Conservation (phyloP, 64 coral and sea anemone species). For the Dendrophyllia cribrosa region DNA sequence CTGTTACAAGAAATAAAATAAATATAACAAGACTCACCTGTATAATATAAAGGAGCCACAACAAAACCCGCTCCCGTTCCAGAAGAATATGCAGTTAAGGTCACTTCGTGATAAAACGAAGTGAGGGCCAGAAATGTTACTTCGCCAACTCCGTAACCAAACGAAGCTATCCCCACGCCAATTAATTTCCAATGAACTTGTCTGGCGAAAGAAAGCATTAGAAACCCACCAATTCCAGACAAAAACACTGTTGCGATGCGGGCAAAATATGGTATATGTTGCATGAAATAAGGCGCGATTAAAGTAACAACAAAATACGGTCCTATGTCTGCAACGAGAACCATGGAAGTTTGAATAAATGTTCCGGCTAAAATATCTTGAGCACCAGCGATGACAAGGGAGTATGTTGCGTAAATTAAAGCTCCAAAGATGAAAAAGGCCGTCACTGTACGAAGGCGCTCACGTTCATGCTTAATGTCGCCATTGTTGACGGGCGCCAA, state of each 20-base stretch:
- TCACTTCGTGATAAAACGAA: conserved; percentile 77
- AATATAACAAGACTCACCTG: conserved; percentile 52
- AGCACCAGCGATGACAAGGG: conserved; percentile 77
- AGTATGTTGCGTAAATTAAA: conserved; percentile 86
- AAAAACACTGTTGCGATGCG: conserved; percentile 81
- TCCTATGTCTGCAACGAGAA: conserved; percentile 81
- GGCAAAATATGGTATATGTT: conserved; percentile 79
- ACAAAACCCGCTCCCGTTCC: conserved; percentile 83
- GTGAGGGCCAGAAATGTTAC: conserved; percentile 87
- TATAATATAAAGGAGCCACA: conserved; percentile 83
- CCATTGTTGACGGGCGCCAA: background rate
- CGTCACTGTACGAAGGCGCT: conserved; percentile 70
- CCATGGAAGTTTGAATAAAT: conserved; percentile 87
- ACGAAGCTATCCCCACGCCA: conserved; percentile 77
- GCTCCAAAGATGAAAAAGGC: conserved; percentile 85
- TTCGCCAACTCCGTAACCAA: conserved; percentile 88
- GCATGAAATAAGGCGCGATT: conserved; percentile 86
- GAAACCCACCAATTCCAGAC: conserved; percentile 76
- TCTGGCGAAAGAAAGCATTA: conserved; percentile 69
- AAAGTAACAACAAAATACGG: conserved; percentile 83
- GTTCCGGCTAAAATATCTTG: conserved; percentile 93
- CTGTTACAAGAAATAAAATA: background rate
- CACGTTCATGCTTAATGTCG: background rate
- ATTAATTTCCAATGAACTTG: conserved; percentile 86
- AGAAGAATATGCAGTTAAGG: conserved; percentile 69